phyloP scores from a whole-genome alignment of 2,888 invertebrate genomes.

The Drosophila histrio region DNA sequence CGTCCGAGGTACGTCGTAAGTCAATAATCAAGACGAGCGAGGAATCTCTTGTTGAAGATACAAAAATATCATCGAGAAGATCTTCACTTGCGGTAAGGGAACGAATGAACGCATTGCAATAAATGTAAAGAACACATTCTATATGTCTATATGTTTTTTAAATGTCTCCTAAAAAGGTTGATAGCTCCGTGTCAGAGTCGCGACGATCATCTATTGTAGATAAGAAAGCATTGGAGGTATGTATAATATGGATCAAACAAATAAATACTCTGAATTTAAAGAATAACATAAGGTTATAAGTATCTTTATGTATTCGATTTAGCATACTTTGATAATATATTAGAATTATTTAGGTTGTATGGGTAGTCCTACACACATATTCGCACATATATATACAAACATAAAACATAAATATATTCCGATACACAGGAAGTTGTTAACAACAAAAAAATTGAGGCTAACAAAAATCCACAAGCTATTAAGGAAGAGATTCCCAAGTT shows the following conservation, averaged over 20 bases:
- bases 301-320: not conserved
- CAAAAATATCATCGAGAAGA: slow-evolving; percentile 75
- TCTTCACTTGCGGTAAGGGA: slow-evolving; percentile 80
- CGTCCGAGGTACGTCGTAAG: slow-evolving; percentile 72
- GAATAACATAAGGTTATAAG: not conserved
- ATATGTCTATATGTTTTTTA: not conserved
- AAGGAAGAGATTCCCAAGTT: slow-evolving; percentile 87
- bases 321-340: not conserved
- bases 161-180: slow-evolving; percentile 57
- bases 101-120: not conserved
- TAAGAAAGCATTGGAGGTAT: slow-evolving; percentile 80
- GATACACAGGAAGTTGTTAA: slow-evolving; percentile 69
- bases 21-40: slow-evolving; percentile 70
- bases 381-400: not conserved
- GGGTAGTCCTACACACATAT: not conserved
- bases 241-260: slow-evolving; percentile 13
- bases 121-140: not conserved
- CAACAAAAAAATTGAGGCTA: slow-evolving; percentile 75
- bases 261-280: not conserved
- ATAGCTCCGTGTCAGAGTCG: slow-evolving; percentile 74
- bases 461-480: slow-evolving; percentile 85
- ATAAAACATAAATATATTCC: slow-evolving; percentile 28
- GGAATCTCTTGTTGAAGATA: slow-evolving; percentile 62
- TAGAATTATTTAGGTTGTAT: not conserved
- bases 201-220: slow-evolving; percentile 81